These are phyloP conservation scores for Chaenocephalus aceratus DNA, from an alignment of 2,113 vertebrate species.

Conservation along the genomic window DNA sequence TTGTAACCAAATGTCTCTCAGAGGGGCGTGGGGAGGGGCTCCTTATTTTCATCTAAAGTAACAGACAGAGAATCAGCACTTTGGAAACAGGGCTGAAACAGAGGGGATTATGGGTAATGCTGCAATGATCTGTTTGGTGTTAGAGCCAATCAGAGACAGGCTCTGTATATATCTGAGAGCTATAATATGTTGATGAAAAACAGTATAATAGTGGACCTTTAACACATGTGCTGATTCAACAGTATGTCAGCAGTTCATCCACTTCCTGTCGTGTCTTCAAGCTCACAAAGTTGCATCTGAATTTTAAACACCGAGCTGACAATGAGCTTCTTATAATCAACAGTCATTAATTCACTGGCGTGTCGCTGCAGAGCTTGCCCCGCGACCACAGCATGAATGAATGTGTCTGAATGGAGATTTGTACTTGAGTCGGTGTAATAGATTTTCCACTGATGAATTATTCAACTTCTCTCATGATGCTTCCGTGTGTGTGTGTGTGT, in stretches of 20 bases:
- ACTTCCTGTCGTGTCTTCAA: slow-evolving; percentile 30
- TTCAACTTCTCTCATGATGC: slow-evolving; percentile 52
- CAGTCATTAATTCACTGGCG: slow-evolving; percentile 15
- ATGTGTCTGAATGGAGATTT: neutral
- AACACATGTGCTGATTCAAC: neutral
- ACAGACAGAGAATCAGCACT: too few relatives aligned
- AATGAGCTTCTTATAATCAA: slow-evolving; percentile 24
- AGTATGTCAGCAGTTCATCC: neutral
- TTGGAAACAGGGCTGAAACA: too few relatives aligned
- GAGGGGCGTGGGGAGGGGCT: too few relatives aligned
- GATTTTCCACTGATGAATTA: slow-evolving; percentile 69
- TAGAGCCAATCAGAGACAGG: too few relatives aligned
- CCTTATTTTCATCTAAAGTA: too few relatives aligned
- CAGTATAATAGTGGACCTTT: too few relatives aligned
- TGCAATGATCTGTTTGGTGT: too few relatives aligned
- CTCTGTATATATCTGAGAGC: too few relatives aligned
- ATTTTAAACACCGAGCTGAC: neutral
- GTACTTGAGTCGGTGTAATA: slow-evolving; percentile 13
- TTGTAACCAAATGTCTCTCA: too few relatives aligned
- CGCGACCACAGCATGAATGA: neutral
- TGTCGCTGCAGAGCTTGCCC: slow-evolving; percentile 17
- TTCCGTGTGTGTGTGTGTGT: slow-evolving; percentile 16
- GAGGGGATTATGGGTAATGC: too few relatives aligned
- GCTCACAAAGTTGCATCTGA: neutral
- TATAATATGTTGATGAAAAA: too few relatives aligned